Percentiles rank a stretch among this genome's conserved stretches.
phyloP scores from a whole-genome alignment of 2,888 invertebrate species.

The Caenorhabditis angaria region DNA sequence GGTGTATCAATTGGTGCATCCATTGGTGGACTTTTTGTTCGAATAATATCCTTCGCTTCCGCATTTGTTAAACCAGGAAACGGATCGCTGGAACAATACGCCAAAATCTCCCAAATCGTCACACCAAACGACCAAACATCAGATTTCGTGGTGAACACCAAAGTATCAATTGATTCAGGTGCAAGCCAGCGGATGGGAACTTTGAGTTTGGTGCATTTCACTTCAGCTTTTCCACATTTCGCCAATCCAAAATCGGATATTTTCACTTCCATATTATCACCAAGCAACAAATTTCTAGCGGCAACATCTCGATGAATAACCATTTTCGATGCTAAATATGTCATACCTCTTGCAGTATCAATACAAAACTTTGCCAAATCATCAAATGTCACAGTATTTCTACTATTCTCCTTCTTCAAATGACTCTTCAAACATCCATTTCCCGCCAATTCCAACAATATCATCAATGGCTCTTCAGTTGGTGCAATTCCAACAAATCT shows the following conservation, averaged over 20 bases:
- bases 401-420: slow-evolving; percentile 20
- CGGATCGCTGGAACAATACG: slow-evolving; percentile 44
- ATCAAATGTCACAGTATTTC: no score
- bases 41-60: slow-evolving; percentile 37
- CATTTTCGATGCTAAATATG: slow-evolving; percentile 30
- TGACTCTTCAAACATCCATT: slow-evolving; percentile 48
- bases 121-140: slow-evolving; percentile 58
- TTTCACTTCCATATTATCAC: slow-evolving; percentile 28
- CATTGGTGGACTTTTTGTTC: slow-evolving; percentile 17
- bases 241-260: slow-evolving; percentile 50
- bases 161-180: slow-evolving; percentile 51
- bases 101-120: slow-evolving; percentile 55
- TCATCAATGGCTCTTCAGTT: slow-evolving; percentile 48
- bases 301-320: slow-evolving; percentile 49
- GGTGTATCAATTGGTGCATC: slow-evolving; percentile 32
- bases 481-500: slow-evolving; percentile 46
- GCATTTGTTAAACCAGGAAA: slow-evolving; percentile 48
- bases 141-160: slow-evolving; percentile 53
- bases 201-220: slow-evolving; percentile 50
- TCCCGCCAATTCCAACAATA: slow-evolving; percentile 41
- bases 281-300: slow-evolving; percentile 44
- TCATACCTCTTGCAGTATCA: slow-evolving; percentile 36
- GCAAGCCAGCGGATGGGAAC: slow-evolving; percentile 58
- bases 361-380: slow-evolving; percentile 21
- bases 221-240: slow-evolving; percentile 29